Evolutionary conservation across 2,888 invertebrate species (phyloP).

Genomic region (Rhamnusium bicolor): DNA sequence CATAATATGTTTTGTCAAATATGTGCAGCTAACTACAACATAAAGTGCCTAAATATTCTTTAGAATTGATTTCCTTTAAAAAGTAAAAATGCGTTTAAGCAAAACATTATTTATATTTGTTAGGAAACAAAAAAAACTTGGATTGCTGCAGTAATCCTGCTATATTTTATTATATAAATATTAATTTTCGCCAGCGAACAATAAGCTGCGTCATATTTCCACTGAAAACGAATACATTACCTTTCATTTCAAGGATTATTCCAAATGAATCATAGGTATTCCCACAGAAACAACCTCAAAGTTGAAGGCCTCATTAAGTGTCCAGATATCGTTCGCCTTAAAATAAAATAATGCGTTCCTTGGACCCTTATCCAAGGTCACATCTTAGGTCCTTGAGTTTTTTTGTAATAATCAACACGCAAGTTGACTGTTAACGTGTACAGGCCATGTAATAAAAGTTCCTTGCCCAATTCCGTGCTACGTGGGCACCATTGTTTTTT

Average conservation of each 20-base stretch:
- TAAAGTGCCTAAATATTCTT: too few relatives aligned
- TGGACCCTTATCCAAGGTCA: conserved; percentile 21
- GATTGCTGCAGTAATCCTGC: neutral
- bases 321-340: neutral
- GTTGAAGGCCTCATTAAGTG: neutral
- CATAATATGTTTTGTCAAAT: too few relatives aligned
- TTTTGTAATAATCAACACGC: neutral
- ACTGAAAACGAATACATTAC: neutral
- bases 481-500: neutral
- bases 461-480: neutral
- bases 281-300: neutral
- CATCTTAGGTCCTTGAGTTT: conserved; percentile 23
- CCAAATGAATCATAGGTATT: neutral
- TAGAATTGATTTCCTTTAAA: too few relatives aligned
- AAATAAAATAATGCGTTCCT: conserved; percentile 2
- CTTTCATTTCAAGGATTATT: neutral
- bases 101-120: too few relatives aligned
- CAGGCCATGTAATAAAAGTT: conserved; percentile 1
- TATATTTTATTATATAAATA: neutral
- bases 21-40: too few relatives aligned
- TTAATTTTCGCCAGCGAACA: neutral
- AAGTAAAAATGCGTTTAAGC: too few relatives aligned
- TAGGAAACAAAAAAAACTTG: neutral
- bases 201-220: conserved; percentile 16
- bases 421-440: neutral